Conservation (phyloP, 2,113 vertebrate species). For the Sprattus sprattus region DNA sequence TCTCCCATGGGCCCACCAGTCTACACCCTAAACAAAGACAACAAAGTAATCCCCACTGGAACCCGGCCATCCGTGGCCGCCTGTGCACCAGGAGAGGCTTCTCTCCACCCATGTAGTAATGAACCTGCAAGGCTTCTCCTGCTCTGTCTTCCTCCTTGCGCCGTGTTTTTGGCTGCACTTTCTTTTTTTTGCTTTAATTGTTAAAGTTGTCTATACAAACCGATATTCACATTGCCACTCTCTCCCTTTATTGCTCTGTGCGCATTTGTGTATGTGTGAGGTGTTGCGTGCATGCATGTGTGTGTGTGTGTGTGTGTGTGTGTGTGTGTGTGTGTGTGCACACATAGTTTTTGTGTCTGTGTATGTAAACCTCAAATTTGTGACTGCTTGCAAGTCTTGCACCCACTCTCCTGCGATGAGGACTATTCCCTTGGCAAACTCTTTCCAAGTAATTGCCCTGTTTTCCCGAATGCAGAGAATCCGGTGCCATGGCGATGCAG, state of each 20-base stretch:
- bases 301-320: neutral
- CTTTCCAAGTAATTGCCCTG: slow-evolving; percentile 67
- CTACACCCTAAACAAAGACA: slow-evolving; percentile 60
- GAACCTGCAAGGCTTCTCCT: slow-evolving; percentile 56
- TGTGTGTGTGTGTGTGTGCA: neutral
- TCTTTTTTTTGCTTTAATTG: slow-evolving; percentile 47
- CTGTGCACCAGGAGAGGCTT: slow-evolving; percentile 20
- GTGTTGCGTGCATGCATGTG: no score
- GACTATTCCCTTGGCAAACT: slow-evolving; percentile 55
- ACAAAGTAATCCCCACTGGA: slow-evolving; percentile 64
- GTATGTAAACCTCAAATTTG: slow-evolving; percentile 50
- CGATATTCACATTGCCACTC: neutral
- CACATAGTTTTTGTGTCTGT: neutral
- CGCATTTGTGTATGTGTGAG: neutral
- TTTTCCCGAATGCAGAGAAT: slow-evolving; percentile 55
- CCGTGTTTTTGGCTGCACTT: slow-evolving; percentile 38
- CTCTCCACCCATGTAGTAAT: slow-evolving; percentile 60
- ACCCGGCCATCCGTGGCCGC: slow-evolving; percentile 50
- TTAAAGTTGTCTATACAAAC: slow-evolving; percentile 44
- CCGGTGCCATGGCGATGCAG: slow-evolving; percentile 46
- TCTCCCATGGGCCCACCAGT: slow-evolving; percentile 52
- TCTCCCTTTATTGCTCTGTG: neutral
- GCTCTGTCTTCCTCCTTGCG: neutral
- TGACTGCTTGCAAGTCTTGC: slow-evolving; percentile 34
- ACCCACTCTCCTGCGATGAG: slow-evolving; percentile 57